phyloP scores from a whole-genome alignment of 2,113 vertebrate species.

The Peromyscus californicus region DNA sequence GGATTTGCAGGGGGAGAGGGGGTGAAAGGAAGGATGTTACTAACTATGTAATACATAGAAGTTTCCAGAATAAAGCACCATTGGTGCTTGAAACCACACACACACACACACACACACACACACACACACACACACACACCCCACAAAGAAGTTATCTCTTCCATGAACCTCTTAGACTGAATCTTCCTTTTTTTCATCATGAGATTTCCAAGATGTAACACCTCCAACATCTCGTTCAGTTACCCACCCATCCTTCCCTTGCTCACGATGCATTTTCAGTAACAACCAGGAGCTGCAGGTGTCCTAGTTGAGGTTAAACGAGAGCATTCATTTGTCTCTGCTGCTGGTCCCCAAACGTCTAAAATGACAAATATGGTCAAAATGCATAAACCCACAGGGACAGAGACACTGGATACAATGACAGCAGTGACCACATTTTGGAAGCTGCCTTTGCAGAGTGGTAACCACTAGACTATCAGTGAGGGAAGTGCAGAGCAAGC shows the following conservation, averaged over 20 bases:
- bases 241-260: constrained; percentile 9
- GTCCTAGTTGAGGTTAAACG: not conserved
- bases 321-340: not conserved
- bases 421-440: constrained; percentile 15
- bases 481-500: not conserved
- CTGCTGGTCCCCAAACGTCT: not conserved
- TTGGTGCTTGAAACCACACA: constrained; percentile 10
- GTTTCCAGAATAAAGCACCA: constrained; percentile 64
- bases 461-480: not conserved
- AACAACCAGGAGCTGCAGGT: constrained; percentile 2
- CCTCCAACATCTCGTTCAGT: not conserved
- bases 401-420: not conserved
- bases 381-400: constrained; percentile 14
- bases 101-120: not conserved
- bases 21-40: constrained; percentile 17
- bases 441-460: not conserved
- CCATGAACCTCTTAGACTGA: not conserved
- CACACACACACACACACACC: no score
- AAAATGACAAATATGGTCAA: constrained; percentile 7
- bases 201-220: not conserved
- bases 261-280: constrained; percentile 38
- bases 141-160: not conserved
- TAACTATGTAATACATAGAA: constrained; percentile 47
- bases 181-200: not conserved
- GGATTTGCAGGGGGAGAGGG: not conserved